phyloP scores from a whole-genome alignment of 2,888 invertebrate genomes.

The Heteromurus nitidus region DNA sequence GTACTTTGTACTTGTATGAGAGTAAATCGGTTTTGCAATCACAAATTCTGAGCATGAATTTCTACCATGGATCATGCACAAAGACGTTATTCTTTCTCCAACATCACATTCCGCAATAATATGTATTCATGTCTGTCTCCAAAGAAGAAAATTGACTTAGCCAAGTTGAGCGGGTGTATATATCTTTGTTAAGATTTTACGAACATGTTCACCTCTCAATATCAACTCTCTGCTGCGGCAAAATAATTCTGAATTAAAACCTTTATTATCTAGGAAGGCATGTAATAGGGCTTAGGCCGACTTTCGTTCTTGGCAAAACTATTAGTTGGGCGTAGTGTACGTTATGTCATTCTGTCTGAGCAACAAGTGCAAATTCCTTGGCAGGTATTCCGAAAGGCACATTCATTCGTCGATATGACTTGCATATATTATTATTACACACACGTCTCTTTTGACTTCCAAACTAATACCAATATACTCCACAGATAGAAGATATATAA shows the following conservation, averaged over 20 bases:
- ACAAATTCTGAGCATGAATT: neutral
- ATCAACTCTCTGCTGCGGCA: neutral
- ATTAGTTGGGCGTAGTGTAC: slow-evolving; percentile 44
- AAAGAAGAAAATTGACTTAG: neutral
- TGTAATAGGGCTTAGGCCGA: slow-evolving; percentile 17
- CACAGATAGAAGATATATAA: neutral
- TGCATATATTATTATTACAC: neutral
- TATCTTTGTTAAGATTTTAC: neutral
- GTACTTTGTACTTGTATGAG: no score
- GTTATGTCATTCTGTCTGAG: slow-evolving; percentile 33
- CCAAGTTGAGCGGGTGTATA: neutral
- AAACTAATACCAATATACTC: neutral
- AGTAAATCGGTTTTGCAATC: neutral
- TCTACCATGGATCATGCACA: neutral
- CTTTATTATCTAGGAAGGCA: slow-evolving; percentile 25
- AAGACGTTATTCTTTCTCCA: neutral
- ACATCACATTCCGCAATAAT: no score
- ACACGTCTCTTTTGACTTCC: neutral
- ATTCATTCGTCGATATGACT: neutral
- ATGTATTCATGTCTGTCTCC: neutral
- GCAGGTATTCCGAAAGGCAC: slow-evolving; percentile 15
- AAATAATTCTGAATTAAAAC: slow-evolving; percentile 19
- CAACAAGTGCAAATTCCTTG: slow-evolving; percentile 47
- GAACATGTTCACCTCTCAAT: no score
- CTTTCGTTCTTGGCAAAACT: slow-evolving; percentile 32